Evolutionary conservation across 1,140 invertebrate species (phyloP), one percentile per base, ranked within the genome.

Genomic region (Littorina saxatilis): DNA sequence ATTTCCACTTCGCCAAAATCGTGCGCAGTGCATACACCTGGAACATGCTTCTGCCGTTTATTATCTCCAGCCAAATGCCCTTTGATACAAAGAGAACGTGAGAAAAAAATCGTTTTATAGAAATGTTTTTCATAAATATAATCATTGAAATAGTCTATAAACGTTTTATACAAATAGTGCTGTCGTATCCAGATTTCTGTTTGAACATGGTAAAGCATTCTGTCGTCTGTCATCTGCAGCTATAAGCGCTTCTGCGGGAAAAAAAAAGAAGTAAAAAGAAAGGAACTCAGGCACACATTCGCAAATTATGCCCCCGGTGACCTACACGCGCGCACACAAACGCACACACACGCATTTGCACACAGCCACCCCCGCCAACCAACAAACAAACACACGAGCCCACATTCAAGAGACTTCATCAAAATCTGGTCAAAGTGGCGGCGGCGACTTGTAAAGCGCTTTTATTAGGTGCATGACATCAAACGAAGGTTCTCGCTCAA

Each of bases 401-500:
- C 61, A 27, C 13, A 32, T 5, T 13, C 23, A 27, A 66, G 23
- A 66, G 23, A 66, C 23, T 66, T 66, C 32, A 66, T 66, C 61
- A 66, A 66, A 66, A 66, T 66, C 32, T 5, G 35, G 61, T 66
- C 61, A 66, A 66, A 66, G 61, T 32, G 7, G 2, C 3, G 9
- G 61, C 61, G 32, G 27, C 32, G 61, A 29, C 61, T 66, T 32
- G 61, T 27, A 9, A 66, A 35, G 27, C 11, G 27, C 27, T 32
- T 66, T 66, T 32, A 66, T 66, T 32, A 66, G 32, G 61, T 66
- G 61, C 61, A 29, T 5, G 61, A 27, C 29, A 23, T 66, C 61
- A 32, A 66, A 66, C 29, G 61, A 35, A 32, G 61, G 35, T 32
- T 32, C 29, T 32, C 27, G 27, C 61, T 1, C 55, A n/a, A n/a